A percentile compares a stretch with the other conserved stretches of the same genome.
Evolutionary conservation across 2,888 invertebrate species (phyloP).

Genomic region (Harpagoxenus sublaevis): DNA sequence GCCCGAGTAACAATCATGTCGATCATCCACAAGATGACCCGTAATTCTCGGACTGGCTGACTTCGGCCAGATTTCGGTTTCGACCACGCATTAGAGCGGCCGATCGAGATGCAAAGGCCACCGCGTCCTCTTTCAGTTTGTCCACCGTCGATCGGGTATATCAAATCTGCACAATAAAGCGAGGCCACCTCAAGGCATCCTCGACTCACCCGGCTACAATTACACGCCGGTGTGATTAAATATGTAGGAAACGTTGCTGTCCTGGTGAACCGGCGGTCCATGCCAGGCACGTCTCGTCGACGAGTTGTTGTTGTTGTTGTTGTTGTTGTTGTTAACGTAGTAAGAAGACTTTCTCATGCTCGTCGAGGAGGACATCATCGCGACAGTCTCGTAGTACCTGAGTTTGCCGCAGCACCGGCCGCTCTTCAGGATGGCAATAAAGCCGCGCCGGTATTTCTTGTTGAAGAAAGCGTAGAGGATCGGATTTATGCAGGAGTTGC

Average conservation of each 20-base stretch:
- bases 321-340: slow-evolving; percentile 89
- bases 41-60: slow-evolving; percentile 76
- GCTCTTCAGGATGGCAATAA: slow-evolving; percentile 95
- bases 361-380: slow-evolving; percentile 94
- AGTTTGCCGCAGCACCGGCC: slow-evolving; percentile 94
- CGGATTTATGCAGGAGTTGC: slow-evolving; percentile 98
- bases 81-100: slow-evolving; percentile 4
- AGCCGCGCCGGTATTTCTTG: slow-evolving; percentile 96
- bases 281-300: slow-evolving; percentile 86
- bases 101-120: slow-evolving; percentile 28
- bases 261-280: slow-evolving; percentile 86
- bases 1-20: slow-evolving; percentile 78
- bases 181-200: background rate
- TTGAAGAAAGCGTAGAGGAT: slow-evolving; percentile 98
- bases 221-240: slow-evolving; percentile 93
- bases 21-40: slow-evolving; percentile 65
- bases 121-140: slow-evolving; percentile 4
- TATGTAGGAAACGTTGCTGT: slow-evolving; percentile 89
- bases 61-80: slow-evolving; percentile 64
- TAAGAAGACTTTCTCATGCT: slow-evolving; percentile 95
- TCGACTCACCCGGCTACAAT: slow-evolving; percentile 64
- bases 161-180: slow-evolving; percentile 48
- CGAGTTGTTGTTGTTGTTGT: slow-evolving; percentile 88
- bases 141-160: slow-evolving; percentile 27
- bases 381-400: slow-evolving; percentile 95